These are phyloP conservation scores for Syngnathus acus DNA, from an alignment of 2,797 vertebrate genomes.

Conservation along the genomic window DNA sequence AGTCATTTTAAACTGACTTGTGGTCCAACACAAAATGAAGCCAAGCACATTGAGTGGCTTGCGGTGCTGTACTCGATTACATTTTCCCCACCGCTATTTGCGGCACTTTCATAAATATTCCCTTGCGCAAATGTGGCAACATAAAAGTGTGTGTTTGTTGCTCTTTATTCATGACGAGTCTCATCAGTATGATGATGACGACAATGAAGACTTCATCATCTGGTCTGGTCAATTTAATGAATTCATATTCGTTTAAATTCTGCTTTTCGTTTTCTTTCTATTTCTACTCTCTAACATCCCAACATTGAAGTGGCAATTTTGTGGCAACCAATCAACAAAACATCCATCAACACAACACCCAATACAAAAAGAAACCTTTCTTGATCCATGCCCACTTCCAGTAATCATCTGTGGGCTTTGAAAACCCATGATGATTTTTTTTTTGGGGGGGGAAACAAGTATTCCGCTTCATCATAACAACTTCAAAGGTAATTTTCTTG, in stretches of 20 bases:
- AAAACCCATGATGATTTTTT: neutral
- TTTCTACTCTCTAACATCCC: neutral
- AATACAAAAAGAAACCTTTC: neutral
- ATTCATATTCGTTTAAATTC: neutral
- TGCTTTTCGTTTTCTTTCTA: neutral
- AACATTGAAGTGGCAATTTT: neutral
- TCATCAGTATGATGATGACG: neutral
- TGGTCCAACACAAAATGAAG: neutral
- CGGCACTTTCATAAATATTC: constrained; percentile 12
- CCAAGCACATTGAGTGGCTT: neutral
- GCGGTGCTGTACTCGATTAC: neutral
- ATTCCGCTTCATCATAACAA: neutral
- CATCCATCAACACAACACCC: neutral
- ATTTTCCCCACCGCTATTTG: neutral
- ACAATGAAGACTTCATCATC: neutral
- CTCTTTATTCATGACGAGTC: neutral
- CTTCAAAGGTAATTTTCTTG: neutral
- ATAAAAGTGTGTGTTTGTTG: constrained; percentile 1
- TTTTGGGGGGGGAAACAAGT: neutral
- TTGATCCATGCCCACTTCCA: no score
- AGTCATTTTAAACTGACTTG: neutral
- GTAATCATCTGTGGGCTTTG: neutral
- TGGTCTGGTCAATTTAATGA: neutral
- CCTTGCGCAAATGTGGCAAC: constrained; percentile 3
- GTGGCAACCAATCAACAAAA: neutral